Conservation (phyloP, 2,797 vertebrate genomes). For the Selene dorsalis region DNA sequence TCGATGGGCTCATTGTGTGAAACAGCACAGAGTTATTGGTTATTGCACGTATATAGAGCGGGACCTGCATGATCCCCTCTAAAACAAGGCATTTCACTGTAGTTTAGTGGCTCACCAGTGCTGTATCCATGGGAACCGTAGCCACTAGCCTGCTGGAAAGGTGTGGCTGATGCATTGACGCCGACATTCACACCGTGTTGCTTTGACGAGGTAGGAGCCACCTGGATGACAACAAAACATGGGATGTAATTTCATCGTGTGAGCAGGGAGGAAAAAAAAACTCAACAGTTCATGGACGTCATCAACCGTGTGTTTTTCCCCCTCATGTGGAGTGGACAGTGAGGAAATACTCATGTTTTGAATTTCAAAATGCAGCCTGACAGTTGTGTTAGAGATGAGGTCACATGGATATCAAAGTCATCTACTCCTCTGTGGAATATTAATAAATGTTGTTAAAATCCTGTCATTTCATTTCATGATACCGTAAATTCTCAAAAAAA, state of each 20-base stretch:
- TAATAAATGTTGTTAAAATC: not conserved
- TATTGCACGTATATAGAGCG: conserved; percentile 33
- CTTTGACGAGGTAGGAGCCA: conserved; percentile 98
- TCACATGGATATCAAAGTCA: not conserved
- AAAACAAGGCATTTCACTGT: conserved; percentile 28
- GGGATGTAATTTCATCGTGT: not conserved
- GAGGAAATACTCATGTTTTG: too few species aligned
- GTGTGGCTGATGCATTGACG: conserved; percentile 93
- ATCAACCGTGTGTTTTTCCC: not conserved
- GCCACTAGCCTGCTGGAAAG: conserved; percentile 98
- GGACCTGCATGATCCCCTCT: conserved; percentile 44
- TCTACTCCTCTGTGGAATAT: not conserved
- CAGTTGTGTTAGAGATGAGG: not conserved
- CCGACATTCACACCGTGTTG: conserved; percentile 98
- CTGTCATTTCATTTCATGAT: not conserved
- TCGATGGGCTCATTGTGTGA: conserved; percentile 30
- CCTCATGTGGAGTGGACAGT: too few species aligned
- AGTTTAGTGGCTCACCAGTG: conserved; percentile 89
- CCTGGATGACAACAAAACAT: conserved; percentile 76
- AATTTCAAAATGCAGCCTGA: too few species aligned
- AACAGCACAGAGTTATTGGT: conserved; percentile 41
- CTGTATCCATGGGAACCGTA: conserved; percentile 97
- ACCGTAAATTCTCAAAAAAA: too few species aligned
- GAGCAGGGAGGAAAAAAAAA: not conserved
- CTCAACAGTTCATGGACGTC: not conserved